phyloP scores from a whole-genome alignment of 2,797 vertebrate species.

The Semaprochilodus insignis region DNA sequence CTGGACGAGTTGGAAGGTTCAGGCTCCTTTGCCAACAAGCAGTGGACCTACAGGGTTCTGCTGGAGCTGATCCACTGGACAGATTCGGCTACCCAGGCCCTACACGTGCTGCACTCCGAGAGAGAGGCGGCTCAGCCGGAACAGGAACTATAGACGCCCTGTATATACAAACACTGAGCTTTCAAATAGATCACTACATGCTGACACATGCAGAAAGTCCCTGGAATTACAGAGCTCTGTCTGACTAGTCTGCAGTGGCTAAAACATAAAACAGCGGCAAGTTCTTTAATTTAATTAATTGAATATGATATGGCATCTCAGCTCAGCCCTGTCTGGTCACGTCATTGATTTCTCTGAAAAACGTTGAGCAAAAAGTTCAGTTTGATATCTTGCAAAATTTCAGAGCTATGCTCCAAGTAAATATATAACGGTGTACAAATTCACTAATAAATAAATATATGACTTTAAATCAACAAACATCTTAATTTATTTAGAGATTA shows the following conservation, averaged over 20 bases:
- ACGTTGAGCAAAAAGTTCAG: too few relatives aligned
- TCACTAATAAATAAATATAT: too few relatives aligned
- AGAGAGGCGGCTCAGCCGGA: slow-evolving; percentile 50
- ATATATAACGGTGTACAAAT: too few relatives aligned
- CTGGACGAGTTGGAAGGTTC: slow-evolving; percentile 69
- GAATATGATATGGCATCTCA: neutral
- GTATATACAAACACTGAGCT: neutral
- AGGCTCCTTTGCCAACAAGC: slow-evolving; percentile 69
- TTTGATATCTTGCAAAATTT: too few relatives aligned
- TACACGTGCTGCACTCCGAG: slow-evolving; percentile 72
- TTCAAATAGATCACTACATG: neutral
- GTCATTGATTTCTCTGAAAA: too few relatives aligned
- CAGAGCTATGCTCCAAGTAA: too few relatives aligned
- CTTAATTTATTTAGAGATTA: too few relatives aligned
- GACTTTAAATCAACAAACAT: too few relatives aligned
- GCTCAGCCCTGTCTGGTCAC: too few relatives aligned
- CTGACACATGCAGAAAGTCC: neutral
- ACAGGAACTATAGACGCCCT: slow-evolving; percentile 63
- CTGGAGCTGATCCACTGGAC: slow-evolving; percentile 82
- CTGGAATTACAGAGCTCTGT: slow-evolving; percentile 9
- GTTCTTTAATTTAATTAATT: neutral
- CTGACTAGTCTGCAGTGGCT: neutral
- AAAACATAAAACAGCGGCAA: too few relatives aligned
- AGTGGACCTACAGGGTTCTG: slow-evolving; percentile 79
- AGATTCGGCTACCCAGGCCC: slow-evolving; percentile 72